Base-by-base conservation (phyloP, 2,113 vertebrate species). In the Callithrix jacchus region DNA sequence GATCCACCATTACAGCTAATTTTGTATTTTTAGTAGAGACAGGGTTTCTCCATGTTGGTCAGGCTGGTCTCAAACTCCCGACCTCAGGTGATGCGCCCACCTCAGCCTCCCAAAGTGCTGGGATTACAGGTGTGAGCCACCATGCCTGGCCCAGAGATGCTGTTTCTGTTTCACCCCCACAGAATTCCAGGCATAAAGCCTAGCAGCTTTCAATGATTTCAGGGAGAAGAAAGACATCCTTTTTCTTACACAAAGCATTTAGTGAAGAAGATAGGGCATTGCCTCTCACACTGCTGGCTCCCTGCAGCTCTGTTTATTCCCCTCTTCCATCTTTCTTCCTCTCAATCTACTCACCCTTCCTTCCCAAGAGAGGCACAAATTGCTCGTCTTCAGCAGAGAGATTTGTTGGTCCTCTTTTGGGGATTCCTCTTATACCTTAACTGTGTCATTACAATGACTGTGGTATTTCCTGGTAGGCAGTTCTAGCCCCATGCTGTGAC, bases 381-480 rank as follows among this genome's bases (percentile, higher is more conserved):
- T 74, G 20, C 40, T 87, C 4, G 0, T 45, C 37, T 94, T 68
- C 52, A 52, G 30, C 17, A 58, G 8, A 83, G 32, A 42, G 77
- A 81, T 9, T 49, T 79, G 35, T 30, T 64, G 61, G 4, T 13
- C n/a, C 42, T 56, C 17, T 37, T 74, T 35, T 10, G 40, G 30
- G 23, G 6, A 40, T 1, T 32, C 54, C n/a, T 66, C 25, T 16
- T 83, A 6, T 4, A 27, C 58, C 54, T 84, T 42, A 32, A 25
- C 8, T 37, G 27, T 21, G 37, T 71, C 68, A 73, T 23, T 88
- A 45, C 81, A 23, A 4, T 45, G 16, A 79, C 30, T 4, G 3
- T 0, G 20, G 52, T 14, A 7, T 21, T 66, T 77, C 40, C 49
- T 37, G 3, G 0, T 13, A 11, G 74, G 21, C 32, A n/a, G 10